phyloP scores from a whole-genome alignment of 2,797 vertebrate species.

The Brachymystax lenok region DNA sequence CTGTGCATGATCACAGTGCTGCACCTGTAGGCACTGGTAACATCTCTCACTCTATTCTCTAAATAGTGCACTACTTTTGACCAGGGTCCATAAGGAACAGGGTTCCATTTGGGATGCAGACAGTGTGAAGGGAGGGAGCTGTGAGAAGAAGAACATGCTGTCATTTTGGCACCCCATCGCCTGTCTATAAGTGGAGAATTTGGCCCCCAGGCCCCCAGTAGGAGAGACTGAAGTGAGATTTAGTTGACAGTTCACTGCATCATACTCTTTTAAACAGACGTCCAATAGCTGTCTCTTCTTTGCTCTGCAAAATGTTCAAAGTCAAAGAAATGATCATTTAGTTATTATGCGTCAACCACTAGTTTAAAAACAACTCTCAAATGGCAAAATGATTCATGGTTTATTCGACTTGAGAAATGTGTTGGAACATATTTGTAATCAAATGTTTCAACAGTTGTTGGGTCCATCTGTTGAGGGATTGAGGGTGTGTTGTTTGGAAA shows the following conservation, averaged over 20 bases:
- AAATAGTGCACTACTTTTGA: slow-evolving; percentile 7
- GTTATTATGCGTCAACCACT: background rate
- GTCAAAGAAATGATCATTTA: slow-evolving; percentile 65
- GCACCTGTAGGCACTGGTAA: too few species aligned
- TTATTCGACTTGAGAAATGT: background rate
- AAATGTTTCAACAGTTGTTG: background rate
- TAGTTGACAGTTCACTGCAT: slow-evolving; percentile 63
- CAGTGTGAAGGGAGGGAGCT: slow-evolving; percentile 18
- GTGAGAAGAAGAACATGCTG: slow-evolving; percentile 41
- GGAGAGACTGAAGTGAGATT: slow-evolving; percentile 52
- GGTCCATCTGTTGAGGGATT: too few species aligned
- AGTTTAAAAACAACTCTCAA: background rate
- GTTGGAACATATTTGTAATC: background rate
- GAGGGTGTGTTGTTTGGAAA: background rate
- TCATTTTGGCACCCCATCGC: slow-evolving; percentile 68
- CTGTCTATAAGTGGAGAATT: slow-evolving; percentile 35
- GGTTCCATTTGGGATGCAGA: slow-evolving; percentile 13
- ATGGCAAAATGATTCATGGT: background rate
- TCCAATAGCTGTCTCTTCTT: slow-evolving; percentile 87
- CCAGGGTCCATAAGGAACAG: background rate
- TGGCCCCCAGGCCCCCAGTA: slow-evolving; percentile 41
- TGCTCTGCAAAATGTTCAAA: slow-evolving; percentile 90
- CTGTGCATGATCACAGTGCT: slow-evolving; percentile 3
- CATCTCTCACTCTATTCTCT: too few species aligned
- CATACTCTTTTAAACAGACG: slow-evolving; percentile 93